These are phyloP conservation scores for Rattus norvegicus DNA, from an alignment of 2,113 vertebrate genomes.

Conservation along the genomic window GRCr8 NC_086027.1:25933501-25934000, in stretches of 20 bases:
- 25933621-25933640: not conserved
- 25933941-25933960: not conserved
- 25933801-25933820: not conserved
- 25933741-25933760: not conserved
- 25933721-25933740: not conserved
- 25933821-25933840: not conserved
- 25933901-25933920: not conserved
- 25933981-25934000: not conserved
- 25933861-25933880: not conserved
- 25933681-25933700: not conserved
- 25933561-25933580: not conserved
- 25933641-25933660: not conserved
- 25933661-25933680: not conserved
- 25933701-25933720: not conserved
- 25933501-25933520: not conserved
- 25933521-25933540: not conserved
- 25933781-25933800: not conserved
- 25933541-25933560: not conserved
- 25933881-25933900: not conserved
- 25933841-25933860: not conserved
- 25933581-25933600: not conserved
- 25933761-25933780: too few relatives aligned
- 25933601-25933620: not conserved
- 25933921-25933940: not conserved
- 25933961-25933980: not conserved